Percentiles rank a stretch among this genome's conserved stretches.
These are phyloP conservation scores for Chrysina gloriosa DNA, from an alignment of 2,888 invertebrate genomes.

Conservation along the genomic window DNA sequence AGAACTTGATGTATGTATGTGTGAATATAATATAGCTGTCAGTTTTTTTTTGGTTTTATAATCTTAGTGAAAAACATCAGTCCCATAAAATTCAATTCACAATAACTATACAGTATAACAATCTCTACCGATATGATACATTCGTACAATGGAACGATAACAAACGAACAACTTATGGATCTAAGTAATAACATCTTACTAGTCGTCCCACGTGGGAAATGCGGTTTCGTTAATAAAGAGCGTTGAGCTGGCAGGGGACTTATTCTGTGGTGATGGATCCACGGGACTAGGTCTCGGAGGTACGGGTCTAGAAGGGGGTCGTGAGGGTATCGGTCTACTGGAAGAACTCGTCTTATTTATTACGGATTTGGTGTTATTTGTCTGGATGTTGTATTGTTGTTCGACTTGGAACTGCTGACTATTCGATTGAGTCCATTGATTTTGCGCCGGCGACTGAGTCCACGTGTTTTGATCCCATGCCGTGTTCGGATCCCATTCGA, in stretches of 20 bases:
- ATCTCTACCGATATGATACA: conserved; percentile 46
- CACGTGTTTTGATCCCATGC: conserved; percentile 64
- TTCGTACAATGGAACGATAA: conserved; percentile 45
- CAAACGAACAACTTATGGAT: conserved; percentile 45
- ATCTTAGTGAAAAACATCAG: conserved; percentile 39
- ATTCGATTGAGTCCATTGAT: conserved; percentile 46
- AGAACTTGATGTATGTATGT: background rate
- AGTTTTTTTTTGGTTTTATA: conserved; percentile 22
- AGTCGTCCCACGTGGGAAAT: conserved; percentile 77
- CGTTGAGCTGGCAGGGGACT: conserved; percentile 56
- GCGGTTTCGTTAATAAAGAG: conserved; percentile 71
- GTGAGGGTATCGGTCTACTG: conserved; percentile 49
- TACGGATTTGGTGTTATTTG: conserved; percentile 63
- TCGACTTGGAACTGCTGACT: conserved; percentile 61
- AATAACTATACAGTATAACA: conserved; percentile 44
- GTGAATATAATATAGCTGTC: conserved; percentile 2
- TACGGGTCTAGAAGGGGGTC: conserved; percentile 44
- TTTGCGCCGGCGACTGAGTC: conserved; percentile 55
- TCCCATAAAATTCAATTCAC: conserved; percentile 42
- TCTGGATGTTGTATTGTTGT: conserved; percentile 62
- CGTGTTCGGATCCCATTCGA: conserved; percentile 60
- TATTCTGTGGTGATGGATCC: conserved; percentile 53
- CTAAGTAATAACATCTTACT: conserved; percentile 55
- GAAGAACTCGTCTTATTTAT: conserved; percentile 55
- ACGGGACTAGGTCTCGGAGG: conserved; percentile 53